phyloP scores from a whole-genome alignment of 2,113 vertebrate species.

The Zosterops lateralis region DNA sequence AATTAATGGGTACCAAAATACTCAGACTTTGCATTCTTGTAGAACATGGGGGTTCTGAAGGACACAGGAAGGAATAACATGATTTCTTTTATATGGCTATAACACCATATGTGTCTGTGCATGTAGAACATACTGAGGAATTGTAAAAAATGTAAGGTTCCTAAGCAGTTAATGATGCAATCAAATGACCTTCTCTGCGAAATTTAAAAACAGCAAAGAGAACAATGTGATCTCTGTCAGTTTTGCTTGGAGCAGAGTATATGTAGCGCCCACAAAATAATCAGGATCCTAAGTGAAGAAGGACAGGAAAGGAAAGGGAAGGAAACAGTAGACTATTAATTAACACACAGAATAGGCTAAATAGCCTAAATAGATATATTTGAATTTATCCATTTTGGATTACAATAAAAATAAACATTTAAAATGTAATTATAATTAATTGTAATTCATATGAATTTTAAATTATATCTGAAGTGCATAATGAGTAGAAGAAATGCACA shows the following conservation, averaged over 20 bases:
- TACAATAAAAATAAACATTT: neutral
- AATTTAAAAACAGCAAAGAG: neutral
- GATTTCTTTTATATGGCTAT: neutral
- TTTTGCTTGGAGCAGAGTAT: neutral
- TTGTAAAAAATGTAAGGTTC: neutral
- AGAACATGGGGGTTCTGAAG: neutral
- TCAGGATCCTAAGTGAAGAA: neutral
- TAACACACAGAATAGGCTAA: neutral
- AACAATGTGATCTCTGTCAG: neutral
- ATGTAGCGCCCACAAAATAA: neutral
- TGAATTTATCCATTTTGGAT: neutral
- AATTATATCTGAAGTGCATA: neutral
- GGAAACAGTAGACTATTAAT: neutral
- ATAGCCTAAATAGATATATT: neutral
- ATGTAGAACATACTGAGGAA: neutral
- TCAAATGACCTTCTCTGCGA: neutral
- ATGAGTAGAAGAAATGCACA: neutral
- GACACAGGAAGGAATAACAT: neutral
- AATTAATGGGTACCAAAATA: neutral
- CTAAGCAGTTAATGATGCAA: neutral
- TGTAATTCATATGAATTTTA: neutral
- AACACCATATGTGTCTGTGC: neutral
- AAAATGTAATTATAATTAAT: neutral
- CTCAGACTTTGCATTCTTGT: neutral
- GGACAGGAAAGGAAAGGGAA: neutral